A percentile compares a stretch with the other conserved stretches of the same genome.
Conservation (phyloP, 2,888 invertebrate genomes). For the Melieria omissa region DNA sequence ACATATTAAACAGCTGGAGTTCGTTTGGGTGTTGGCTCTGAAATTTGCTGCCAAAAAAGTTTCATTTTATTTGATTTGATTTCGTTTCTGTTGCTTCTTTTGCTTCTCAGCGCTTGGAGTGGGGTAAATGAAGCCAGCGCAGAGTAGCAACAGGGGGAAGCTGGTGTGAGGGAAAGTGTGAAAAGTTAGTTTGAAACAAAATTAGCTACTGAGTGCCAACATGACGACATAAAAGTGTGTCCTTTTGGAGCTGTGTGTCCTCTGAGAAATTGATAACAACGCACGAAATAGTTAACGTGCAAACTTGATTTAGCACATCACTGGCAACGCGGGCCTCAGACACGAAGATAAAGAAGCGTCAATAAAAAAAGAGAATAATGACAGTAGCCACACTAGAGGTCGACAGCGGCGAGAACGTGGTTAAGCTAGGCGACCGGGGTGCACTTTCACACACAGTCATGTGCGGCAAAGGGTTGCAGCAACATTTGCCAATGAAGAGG, state of each 20-base stretch:
- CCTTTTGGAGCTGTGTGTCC: slow-evolving; percentile 1
- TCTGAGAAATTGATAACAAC: slow-evolving; percentile 24
- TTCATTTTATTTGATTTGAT: not conserved
- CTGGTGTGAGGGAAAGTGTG: slow-evolving; percentile 2
- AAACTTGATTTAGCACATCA: too few relatives aligned
- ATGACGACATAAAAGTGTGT: slow-evolving; percentile 14
- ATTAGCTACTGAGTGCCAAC: slow-evolving; percentile 26
- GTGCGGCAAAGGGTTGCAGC: too few relatives aligned
- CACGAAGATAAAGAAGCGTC: too few relatives aligned
- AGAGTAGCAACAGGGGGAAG: not conserved
- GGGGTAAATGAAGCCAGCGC: not conserved
- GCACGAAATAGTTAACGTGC: slow-evolving; percentile 15
- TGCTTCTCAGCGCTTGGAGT: not conserved
- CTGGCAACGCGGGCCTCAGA: too few relatives aligned
- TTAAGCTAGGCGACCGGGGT: too few relatives aligned
- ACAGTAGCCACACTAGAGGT: too few relatives aligned
- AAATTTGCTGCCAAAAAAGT: slow-evolving; percentile 18
- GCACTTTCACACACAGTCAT: too few relatives aligned
- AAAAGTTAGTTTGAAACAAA: slow-evolving; percentile 24
- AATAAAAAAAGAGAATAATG: too few relatives aligned
- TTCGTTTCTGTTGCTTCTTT: not conserved
- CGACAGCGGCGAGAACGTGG: too few relatives aligned
- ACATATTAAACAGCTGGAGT: too few relatives aligned
- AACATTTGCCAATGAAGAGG: too few relatives aligned
- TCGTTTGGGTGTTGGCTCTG: too few relatives aligned